A percentile compares a stretch with the other conserved stretches of the same genome.
Evolutionary conservation across 2,113 vertebrate species (phyloP).

Genomic region (Ceratotherium simum): DNA sequence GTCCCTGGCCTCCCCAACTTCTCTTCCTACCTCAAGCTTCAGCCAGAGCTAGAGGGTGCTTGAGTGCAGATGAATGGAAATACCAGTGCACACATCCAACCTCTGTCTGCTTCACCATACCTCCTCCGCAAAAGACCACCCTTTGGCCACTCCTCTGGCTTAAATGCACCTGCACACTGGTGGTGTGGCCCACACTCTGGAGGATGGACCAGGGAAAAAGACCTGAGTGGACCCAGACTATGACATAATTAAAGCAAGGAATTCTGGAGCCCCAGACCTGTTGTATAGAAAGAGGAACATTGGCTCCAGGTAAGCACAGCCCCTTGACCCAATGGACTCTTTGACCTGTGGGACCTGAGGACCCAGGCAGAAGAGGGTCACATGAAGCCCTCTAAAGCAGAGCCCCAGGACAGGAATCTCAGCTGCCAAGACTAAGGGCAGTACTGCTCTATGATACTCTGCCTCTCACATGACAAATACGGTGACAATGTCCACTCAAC

Average conservation of each 20-base stretch:
- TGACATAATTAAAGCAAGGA: not conserved
- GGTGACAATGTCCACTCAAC: not conserved
- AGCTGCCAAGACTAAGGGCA: not conserved
- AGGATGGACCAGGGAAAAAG: not conserved
- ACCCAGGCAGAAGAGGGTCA: not conserved
- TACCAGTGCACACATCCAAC: not conserved
- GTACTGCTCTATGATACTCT: not conserved
- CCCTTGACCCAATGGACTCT: not conserved
- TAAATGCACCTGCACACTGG: not conserved
- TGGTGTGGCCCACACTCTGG: not conserved
- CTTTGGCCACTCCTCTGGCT: not conserved
- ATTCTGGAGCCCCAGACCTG: not conserved
- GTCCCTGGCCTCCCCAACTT: not conserved
- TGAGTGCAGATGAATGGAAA: not conserved
- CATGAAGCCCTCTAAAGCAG: not conserved
- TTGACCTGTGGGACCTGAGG: not conserved
- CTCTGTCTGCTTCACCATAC: not conserved
- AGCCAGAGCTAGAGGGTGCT: not conserved
- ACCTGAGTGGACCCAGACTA: not conserved
- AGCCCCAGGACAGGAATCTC: not conserved
- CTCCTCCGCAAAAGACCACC: not conserved
- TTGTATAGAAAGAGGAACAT: not conserved
- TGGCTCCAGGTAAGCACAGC: not conserved
- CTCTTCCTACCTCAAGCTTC: not conserved
- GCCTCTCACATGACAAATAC: not conserved